Evolutionary conservation across 2,797 vertebrate genomes (phyloP).

Genomic region (Neolamprologus multifasciatus): DNA sequence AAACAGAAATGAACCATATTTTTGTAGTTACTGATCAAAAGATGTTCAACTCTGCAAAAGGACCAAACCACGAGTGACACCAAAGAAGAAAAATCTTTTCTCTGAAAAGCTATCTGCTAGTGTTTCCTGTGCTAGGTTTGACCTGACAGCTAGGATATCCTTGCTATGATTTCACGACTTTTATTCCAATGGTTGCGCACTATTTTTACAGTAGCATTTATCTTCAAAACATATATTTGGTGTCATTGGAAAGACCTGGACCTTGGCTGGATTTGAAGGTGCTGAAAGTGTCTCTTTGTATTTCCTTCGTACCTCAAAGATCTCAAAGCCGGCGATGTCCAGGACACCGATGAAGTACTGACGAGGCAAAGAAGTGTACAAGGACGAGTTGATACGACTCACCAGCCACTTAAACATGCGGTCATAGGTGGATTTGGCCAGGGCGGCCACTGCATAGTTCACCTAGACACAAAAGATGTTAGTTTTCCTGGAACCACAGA

Average conservation of each 20-base stretch:
- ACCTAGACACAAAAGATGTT: slow-evolving; percentile 69
- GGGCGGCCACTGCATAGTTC: slow-evolving; percentile 83
- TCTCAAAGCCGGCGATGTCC: slow-evolving; percentile 95
- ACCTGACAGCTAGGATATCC: not conserved
- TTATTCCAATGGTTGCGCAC: rapidly evolving
- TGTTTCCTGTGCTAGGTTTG: not conserved
- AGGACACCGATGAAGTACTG: slow-evolving; percentile 93
- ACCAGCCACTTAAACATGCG: slow-evolving; percentile 95
- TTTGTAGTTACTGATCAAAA: slow-evolving; percentile 75
- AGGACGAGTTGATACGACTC: slow-evolving; percentile 84
- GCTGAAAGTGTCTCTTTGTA: not conserved
- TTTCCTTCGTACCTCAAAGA: slow-evolving; percentile 81
- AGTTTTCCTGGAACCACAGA: not conserved
- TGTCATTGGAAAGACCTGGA: not conserved
- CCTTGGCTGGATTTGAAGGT: not conserved
- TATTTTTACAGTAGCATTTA: not conserved
- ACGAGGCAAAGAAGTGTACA: slow-evolving; percentile 85
- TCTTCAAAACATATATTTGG: not conserved
- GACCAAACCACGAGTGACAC: not conserved
- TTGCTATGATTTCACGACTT: not conserved
- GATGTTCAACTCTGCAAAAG: not conserved
- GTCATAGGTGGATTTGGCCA: slow-evolving; percentile 91
- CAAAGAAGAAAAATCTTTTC: not conserved
- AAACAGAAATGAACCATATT: not conserved
- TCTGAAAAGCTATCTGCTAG: not conserved